Evolutionary conservation across 2,113 vertebrate species (phyloP), one percentile per base, ranked within the genome.

Genomic region (Thalassarche chlororhynchos): DNA sequence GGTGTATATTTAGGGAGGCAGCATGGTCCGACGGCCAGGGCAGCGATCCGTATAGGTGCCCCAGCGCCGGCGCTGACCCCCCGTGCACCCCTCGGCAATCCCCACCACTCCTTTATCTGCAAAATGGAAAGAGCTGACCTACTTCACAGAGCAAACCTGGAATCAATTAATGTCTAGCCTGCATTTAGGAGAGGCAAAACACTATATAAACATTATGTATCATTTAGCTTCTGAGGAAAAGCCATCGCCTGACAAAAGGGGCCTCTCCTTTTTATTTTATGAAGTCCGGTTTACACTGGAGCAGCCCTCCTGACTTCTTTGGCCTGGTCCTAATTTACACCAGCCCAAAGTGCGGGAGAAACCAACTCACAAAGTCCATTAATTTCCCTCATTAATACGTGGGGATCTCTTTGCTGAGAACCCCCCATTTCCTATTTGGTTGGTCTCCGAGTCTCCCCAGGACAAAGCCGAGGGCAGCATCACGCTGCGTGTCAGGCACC

Each of bases 151-250:
- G 89, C 89, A 66, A 97, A 87, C 89, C 96, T 97, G 97, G 95
- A 95, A 96, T 93, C 96, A 97, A 97, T 97, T 96, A 96, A 93
- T 96, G 95, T 96, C 93, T 79, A 89, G 91, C 62, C 97, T 88
- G 93, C 89, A 62, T 94, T 96, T 97, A 93, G 94, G 84, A 95
- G 93, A 91, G 91, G 93, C 58, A 96, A 95, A 95, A 87, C 91
- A 85, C 95, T 95, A 87, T 93, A 96, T 91, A 96, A 96, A 97
- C 96, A 96, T 92, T 95, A 95, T 92, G 96, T 96, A 95, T 95
- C 94, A 94, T 96, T 97, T 93, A 87, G 96, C 95, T 97, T 74
- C 93, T 84, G 94, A 91, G 84, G 83, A 82, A 92, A 93, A 96
- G 80, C 90, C 95, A 94, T 95, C 1, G 52, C 58, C 82, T 94